These are phyloP conservation scores for Flabesymbios commensalis DNA, from an alignment of 2,888 invertebrate genomes.

Conservation along the genomic window DNA sequence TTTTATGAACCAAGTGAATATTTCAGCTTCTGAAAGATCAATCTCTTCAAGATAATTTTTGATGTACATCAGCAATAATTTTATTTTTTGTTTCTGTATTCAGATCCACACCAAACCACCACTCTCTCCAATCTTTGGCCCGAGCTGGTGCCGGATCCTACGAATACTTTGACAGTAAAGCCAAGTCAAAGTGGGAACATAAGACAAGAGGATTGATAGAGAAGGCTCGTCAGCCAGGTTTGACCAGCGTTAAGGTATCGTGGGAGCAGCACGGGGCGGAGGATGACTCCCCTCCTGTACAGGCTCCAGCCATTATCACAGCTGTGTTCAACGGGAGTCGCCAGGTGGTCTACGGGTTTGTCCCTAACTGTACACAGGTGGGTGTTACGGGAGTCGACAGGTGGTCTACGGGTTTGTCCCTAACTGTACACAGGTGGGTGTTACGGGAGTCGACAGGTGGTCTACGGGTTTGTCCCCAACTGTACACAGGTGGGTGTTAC, in stretches of 20 bases:
- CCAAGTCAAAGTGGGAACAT: constrained; percentile 56
- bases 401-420: constrained; percentile 58
- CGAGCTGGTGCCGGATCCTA: constrained; percentile 51
- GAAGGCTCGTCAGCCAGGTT: constrained; percentile 52
- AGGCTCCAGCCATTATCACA: constrained; percentile 54
- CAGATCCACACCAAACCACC: constrained; percentile 26
- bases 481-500: constrained; percentile 57
- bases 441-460: constrained; percentile 46
- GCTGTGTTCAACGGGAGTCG: constrained; percentile 59
- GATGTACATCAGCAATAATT: no score
- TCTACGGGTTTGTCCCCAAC: constrained; percentile 58
- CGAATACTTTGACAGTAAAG: constrained; percentile 52
- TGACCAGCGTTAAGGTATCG: constrained; percentile 53
- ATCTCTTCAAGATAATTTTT: no score
- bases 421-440: constrained; percentile 53
- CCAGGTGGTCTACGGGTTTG: constrained; percentile 58
- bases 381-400: constrained; percentile 56
- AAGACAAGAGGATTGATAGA: constrained; percentile 49
- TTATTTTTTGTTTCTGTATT: no score
- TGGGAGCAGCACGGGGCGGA: constrained; percentile 50
- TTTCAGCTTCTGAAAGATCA: no score
- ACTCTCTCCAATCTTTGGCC: constrained; percentile 47
- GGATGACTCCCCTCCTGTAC: constrained; percentile 40
- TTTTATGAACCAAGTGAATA: no score
- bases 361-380: constrained; percentile 56